Base-by-base conservation (phyloP, 2,797 vertebrate species). In the Podarcis lilfordi region DNA sequence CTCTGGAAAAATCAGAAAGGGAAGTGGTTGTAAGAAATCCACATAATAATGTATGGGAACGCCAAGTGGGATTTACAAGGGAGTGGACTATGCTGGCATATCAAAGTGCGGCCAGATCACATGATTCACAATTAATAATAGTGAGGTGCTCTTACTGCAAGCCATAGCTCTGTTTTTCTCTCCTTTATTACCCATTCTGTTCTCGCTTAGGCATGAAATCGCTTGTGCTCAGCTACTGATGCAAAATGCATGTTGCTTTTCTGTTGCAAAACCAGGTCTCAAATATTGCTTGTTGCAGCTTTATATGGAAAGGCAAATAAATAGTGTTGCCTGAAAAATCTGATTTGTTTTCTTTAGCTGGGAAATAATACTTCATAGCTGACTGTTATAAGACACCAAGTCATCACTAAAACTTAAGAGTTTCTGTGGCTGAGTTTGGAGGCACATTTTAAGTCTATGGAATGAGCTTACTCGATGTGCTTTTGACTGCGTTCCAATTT, bases 21-120 rank as follows among this genome's bases (percentile, higher is more conserved):
- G 97, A 97, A 97, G 97, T 97, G 97, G 97, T 97, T 96, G 94
- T 91, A 96, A 97, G 96, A 96, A 97, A 97, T 97, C 97, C 96
- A 96, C 95, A 96, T 97, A 97, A 97, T 97, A 96, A 96, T 90
- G 96, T 96, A 97, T 95, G 96, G 96, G 96, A 96, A 97, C 95
- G 95, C 95, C 94, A 97, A 95, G 93, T 91, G 93, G 95, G 96
- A 97, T 97, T 97, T 97, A 97, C 97, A 97, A 96, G 97, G 95
- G 96, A 96, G 95, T 95, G 93, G 94, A 92, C 4, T 79, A 88
- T 90, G 86, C 96, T 97, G 95, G 95, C 96, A 96, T 96, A 97
- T 96, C 94, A 95, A 95, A 96, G 96, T 81, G 85, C 88, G 94
- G 92, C 95, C 95, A 96, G 95, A 95, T 96, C 88, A 86, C 94